Evolutionary conservation across 2,888 invertebrate genomes (phyloP).

Genomic region (Ptychoptera contaminata): DNA sequence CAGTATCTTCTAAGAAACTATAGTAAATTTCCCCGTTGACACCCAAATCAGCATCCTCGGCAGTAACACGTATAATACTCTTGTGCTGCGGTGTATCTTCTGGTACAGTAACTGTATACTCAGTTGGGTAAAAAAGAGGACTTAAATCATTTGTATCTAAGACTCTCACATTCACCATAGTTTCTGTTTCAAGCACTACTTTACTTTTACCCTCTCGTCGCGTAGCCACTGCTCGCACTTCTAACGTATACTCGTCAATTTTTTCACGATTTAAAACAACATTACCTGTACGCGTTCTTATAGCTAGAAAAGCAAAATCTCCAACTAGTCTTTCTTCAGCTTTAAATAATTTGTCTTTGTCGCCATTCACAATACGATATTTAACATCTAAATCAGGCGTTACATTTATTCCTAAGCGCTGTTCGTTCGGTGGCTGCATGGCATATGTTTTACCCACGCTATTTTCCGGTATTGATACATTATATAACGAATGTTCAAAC

Average conservation of each 20-base stretch:
- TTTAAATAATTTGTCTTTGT: conserved; percentile 81
- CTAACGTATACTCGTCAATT: conserved; percentile 64
- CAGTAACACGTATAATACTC: conserved; percentile 62
- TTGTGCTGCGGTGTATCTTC: conserved; percentile 79
- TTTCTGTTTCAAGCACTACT: conserved; percentile 49
- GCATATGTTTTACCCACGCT: conserved; percentile 80
- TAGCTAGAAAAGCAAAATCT: conserved; percentile 84
- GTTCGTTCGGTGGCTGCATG: conserved; percentile 49
- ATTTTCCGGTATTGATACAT: conserved; percentile 85
- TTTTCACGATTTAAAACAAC: conserved; percentile 89
- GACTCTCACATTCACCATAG: conserved; percentile 53
- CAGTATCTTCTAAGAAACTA: conserved; percentile 66
- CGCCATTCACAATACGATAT: conserved; percentile 76
- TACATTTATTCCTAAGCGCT: conserved; percentile 64
- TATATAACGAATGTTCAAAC: conserved; percentile 63
- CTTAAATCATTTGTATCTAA: conserved; percentile 81
- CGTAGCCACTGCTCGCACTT: conserved; percentile 54
- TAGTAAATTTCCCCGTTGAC: conserved; percentile 96
- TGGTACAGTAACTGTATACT: conserved; percentile 71
- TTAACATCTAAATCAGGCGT: conserved; percentile 44
- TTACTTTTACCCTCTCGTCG: conserved; percentile 39
- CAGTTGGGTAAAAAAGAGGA: conserved; percentile 82
- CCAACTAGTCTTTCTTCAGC: conserved; percentile 80
- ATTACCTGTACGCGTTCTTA: conserved; percentile 76
- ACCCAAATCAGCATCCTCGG: conserved; percentile 92